Evolutionary conservation across 2,797 vertebrate species (phyloP), one percentile per base, ranked within the genome.

Genomic region (Hydrolagus colliei): DNA sequence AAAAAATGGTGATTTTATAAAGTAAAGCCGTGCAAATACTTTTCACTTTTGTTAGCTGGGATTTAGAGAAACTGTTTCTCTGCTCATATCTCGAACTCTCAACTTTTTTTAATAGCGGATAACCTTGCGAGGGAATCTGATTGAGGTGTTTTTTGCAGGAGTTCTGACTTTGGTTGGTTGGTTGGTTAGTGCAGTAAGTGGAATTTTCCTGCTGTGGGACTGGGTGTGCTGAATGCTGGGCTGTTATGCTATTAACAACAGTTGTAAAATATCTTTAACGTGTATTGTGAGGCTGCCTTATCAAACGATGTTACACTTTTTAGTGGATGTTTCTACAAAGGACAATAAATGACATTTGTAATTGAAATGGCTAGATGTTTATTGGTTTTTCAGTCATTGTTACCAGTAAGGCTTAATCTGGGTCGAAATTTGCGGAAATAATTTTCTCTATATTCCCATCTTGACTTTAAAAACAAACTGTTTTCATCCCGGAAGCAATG

Each of bases 401-500:
- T 52, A 71, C 65, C 65, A 84, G 22, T 84, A 52, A 67, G 79
- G 79, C 71, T 68, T 9, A 77, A 77, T 84, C 79, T 84, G 65
- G 63, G 32, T 68, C 41, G 9, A 35, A 84, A 82, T 63, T 76
- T n/a, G 32, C 72, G 79, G 52, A 84, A 71, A 71, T 77, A 20
- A 77, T 68, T 84, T 84, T 84, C 79, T 84, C 63, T 71, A 41
- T 67, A 84, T 65, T 84, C 32, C n/a, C 6, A 1, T 27, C 27
- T 27, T 52, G 41, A 52, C 41, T 52, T 52, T 52, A 52, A 52
- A 80, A 32, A 32, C 4, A 82, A 82, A 82, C 61, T n/a, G 68
- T 84, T 84, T 84, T 84, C 79, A 84, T 84, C 63, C 79, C 41
- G 79, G 68, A 82, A 82, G 79, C 79, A 82, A 82, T 82, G 79